A percentile compares a stretch with the other conserved stretches of the same genome.
Evolutionary conservation across 2,113 vertebrate genomes (phyloP).

Genomic region (Channa argus): DNA sequence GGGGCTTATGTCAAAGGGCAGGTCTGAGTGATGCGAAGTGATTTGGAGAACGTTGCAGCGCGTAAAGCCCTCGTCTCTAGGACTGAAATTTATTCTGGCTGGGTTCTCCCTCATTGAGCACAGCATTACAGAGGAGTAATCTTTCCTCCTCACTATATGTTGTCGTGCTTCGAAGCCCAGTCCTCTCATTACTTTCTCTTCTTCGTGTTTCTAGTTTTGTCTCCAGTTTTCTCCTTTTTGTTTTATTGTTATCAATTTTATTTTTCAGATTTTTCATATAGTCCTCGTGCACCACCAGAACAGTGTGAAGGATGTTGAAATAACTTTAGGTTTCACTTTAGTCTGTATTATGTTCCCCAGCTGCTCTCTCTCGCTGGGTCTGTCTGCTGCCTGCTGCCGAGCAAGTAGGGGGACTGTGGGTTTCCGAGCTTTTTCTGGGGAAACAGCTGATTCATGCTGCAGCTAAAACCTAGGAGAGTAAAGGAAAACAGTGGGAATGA

Average conservation of each 20-base stretch:
- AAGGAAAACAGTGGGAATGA: too few species aligned
- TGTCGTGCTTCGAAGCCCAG: conserved; percentile 15
- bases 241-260: neutral
- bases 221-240: neutral
- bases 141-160: conserved; percentile 8
- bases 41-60: conserved; percentile 57
- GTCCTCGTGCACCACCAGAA: too few species aligned
- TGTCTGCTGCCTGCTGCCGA: too few species aligned
- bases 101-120: conserved; percentile 60
- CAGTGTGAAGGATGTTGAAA: too few species aligned
- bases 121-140: conserved; percentile 55
- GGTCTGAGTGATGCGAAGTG: conserved; percentile 61
- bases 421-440: too few species aligned
- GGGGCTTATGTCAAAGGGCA: conserved; percentile 1
- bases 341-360: too few species aligned
- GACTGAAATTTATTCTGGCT: conserved; percentile 52
- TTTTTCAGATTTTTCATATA: too few species aligned
- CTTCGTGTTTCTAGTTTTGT: neutral
- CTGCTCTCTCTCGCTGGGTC: too few species aligned
- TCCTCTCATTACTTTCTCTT: neutral
- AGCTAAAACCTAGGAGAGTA: too few species aligned
- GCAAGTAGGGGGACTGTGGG: too few species aligned
- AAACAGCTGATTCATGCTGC: too few species aligned
- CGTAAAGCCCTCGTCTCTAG: conserved; percentile 51
- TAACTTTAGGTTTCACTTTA: too few species aligned